phyloP scores from a whole-genome alignment of 2,797 vertebrate genomes.

The Poecilia picta region DNA sequence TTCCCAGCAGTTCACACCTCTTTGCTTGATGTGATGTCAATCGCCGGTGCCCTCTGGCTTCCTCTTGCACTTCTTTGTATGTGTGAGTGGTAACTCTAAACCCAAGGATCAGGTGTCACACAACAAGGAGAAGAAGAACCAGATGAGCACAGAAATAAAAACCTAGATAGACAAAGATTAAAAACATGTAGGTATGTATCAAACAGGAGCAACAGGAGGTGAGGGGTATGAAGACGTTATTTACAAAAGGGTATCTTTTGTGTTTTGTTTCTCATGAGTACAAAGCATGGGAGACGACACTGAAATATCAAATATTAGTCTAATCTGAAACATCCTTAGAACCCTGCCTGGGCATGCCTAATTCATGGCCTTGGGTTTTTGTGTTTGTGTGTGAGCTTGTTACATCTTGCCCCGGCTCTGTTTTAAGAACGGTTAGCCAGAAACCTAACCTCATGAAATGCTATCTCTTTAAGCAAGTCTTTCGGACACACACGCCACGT shows the following conservation, averaged over 20 bases:
- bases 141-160: constrained; percentile 10
- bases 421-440: background rate
- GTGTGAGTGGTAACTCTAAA: constrained; percentile 58
- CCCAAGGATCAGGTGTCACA: constrained; percentile 59
- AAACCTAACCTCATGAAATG: background rate
- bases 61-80: constrained; percentile 25
- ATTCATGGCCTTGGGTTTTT: background rate
- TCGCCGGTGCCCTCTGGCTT: constrained; percentile 5
- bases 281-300: background rate
- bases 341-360: background rate
- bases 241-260: background rate
- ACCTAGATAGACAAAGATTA: background rate
- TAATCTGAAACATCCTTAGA: background rate
- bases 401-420: background rate
- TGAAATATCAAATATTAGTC: background rate
- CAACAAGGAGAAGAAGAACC: constrained; percentile 31
- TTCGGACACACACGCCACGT: background rate
- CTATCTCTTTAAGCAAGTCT: background rate
- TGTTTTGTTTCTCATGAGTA: background rate
- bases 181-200: background rate
- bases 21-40: constrained; percentile 48
- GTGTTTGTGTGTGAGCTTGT: constrained; percentile 7
- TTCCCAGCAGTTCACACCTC: constrained; percentile 34
- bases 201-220: background rate
- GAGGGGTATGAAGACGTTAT: too few species aligned